Conservation (phyloP, 2,797 vertebrate species). For the Notoglanidium macrostoma region DNA sequence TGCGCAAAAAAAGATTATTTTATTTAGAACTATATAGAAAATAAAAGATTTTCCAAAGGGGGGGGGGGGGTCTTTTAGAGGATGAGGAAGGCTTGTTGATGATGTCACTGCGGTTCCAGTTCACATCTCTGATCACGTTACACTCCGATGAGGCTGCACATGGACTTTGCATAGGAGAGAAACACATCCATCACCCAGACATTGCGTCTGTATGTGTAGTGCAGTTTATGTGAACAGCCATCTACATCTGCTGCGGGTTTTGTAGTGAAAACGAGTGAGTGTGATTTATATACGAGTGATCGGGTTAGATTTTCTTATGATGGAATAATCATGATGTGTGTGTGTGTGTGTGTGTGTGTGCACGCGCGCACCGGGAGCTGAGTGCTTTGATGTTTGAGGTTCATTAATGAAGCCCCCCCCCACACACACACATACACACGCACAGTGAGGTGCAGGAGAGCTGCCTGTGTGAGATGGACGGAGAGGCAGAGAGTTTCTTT, state of each 20-base stretch:
- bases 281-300: neutral
- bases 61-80: neutral
- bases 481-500: neutral
- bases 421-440: slow-evolving; percentile 4
- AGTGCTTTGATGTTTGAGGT: slow-evolving; percentile 45
- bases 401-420: slow-evolving; percentile 39
- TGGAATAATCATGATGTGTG: neutral
- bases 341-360: neutral
- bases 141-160: neutral
- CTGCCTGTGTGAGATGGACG: slow-evolving; percentile 20
- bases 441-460: slow-evolving; percentile 20
- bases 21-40: neutral
- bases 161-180: neutral
- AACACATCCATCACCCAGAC: neutral
- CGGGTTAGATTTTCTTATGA: neutral
- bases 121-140: neutral
- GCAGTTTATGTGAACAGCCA: neutral
- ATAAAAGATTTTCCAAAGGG: neutral
- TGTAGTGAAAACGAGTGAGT: neutral
- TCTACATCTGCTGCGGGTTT: neutral
- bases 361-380: neutral
- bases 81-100: neutral
- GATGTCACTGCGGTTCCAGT: neutral
- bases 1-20: neutral
- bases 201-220: neutral